These are phyloP conservation scores for Lanistes nyassanus DNA, from an alignment of 1,140 invertebrate species.

Conservation along the genomic window DNA sequence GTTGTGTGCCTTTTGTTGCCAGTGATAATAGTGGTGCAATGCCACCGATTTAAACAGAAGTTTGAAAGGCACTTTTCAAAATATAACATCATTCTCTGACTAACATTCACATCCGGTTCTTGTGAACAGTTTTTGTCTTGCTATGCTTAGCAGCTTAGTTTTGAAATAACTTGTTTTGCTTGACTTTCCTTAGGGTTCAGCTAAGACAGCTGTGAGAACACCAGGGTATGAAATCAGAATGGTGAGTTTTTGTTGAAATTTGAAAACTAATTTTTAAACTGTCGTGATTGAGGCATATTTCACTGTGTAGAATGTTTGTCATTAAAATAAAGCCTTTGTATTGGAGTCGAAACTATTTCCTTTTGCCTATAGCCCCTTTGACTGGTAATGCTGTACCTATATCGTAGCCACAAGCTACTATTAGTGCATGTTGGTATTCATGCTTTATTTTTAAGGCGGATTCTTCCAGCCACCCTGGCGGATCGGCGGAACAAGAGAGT, in stretches of 20 bases:
- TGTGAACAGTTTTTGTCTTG: too few relatives aligned
- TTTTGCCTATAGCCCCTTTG: too few relatives aligned
- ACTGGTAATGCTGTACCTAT: too few relatives aligned
- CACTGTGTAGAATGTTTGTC: neutral
- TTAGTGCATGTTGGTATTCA: neutral
- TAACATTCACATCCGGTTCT: too few relatives aligned
- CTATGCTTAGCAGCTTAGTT: too few relatives aligned
- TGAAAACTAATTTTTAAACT: neutral
- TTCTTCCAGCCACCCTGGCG: constrained; percentile 36
- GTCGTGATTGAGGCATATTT: neutral
- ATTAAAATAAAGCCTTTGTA: neutral
- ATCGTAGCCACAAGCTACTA: too few relatives aligned
- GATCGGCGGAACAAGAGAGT: constrained; percentile 45
- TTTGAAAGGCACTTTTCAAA: too few relatives aligned
- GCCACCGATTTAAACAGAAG: too few relatives aligned
- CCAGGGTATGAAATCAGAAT: constrained; percentile 47
- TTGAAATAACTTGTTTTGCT: too few relatives aligned
- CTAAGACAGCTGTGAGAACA: constrained; percentile 14
- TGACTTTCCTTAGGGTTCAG: constrained; percentile 13
- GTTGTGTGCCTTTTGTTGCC: too few relatives aligned
- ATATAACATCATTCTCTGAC: too few relatives aligned
- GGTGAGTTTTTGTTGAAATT: constrained; percentile 29
- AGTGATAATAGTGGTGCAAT: too few relatives aligned
- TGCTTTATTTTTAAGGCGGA: constrained; percentile 43
- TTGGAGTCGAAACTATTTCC: neutral